These are phyloP conservation scores for Embidobia sp. DNA, from an alignment of 2,888 invertebrate genomes.

Conservation along the genomic window DNA sequence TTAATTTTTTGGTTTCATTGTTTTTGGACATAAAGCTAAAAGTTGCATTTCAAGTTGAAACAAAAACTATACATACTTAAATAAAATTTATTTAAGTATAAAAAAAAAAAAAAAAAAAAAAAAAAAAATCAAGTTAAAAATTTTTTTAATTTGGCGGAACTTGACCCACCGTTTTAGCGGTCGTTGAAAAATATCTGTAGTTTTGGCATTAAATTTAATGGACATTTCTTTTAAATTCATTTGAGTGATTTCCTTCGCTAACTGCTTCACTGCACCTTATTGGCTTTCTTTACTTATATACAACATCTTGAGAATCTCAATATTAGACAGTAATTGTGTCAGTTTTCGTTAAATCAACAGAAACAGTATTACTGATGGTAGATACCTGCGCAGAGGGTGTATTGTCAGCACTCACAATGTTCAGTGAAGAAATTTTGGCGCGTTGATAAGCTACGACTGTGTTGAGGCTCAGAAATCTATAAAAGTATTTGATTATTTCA, in stretches of 20 bases:
- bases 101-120: too few relatives aligned
- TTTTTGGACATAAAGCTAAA: too few relatives aligned
- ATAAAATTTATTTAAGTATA: too few relatives aligned
- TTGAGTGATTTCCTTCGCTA: conserved; percentile 1
- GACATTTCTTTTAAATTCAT: conserved; percentile 6
- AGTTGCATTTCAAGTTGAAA: too few relatives aligned
- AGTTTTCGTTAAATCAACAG: conserved; percentile 80
- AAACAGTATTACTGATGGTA: conserved; percentile 83
- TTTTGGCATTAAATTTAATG: conserved; percentile 6
- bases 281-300: conserved; percentile 21
- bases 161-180: neutral
- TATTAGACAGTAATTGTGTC: conserved; percentile 52
- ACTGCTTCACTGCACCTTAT: conserved; percentile 18
- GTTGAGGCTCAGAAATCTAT: conserved; percentile 93
- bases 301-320: conserved; percentile 10
- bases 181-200: conserved; percentile 4
- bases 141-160: too few relatives aligned
- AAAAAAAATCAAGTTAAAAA: too few relatives aligned
- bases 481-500: too few relatives aligned
- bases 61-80: too few relatives aligned
- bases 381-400: conserved; percentile 76
- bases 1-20: too few relatives aligned
- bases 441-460: conserved; percentile 95
- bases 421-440: conserved; percentile 93
- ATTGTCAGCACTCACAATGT: conserved; percentile 84